phyloP scores from a whole-genome alignment of 1,140 invertebrate species.

The Drosophila sechellia region DNA sequence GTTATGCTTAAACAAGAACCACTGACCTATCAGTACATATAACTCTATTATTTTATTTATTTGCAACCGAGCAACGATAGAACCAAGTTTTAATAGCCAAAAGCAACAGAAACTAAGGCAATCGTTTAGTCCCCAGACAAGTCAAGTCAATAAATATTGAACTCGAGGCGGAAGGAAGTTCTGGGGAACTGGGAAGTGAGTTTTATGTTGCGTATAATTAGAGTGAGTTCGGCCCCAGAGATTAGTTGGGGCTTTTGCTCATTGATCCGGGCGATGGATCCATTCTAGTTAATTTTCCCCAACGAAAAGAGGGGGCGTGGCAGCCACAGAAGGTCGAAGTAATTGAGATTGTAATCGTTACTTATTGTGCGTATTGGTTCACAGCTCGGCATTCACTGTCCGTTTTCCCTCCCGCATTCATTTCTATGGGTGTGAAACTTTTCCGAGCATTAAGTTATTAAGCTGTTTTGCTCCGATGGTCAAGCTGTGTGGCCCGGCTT shows the following conservation, averaged over 20 bases:
- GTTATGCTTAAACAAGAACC: neutral
- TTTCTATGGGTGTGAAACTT: slow-evolving; percentile 61
- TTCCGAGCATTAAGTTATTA: slow-evolving; percentile 76
- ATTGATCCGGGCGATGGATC: slow-evolving; percentile 20
- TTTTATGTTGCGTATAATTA: slow-evolving; percentile 83
- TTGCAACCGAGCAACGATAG: neutral
- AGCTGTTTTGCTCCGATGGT: slow-evolving; percentile 59
- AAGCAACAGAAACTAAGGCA: slow-evolving; percentile 15
- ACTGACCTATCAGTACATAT: neutral
- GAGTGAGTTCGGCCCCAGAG: slow-evolving; percentile 71
- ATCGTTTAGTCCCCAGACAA: slow-evolving; percentile 20
- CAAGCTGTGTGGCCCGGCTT: slow-evolving; percentile 27
- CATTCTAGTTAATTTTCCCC: slow-evolving; percentile 72
- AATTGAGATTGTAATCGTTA: slow-evolving; percentile 83
- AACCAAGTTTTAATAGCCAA: slow-evolving; percentile 18
- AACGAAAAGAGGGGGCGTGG: slow-evolving; percentile 22
- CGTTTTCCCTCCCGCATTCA: neutral
- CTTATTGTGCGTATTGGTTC: slow-evolving; percentile 66
- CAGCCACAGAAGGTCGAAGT: slow-evolving; percentile 55
- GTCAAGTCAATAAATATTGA: slow-evolving; percentile 56
- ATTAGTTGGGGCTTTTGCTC: slow-evolving; percentile 59
- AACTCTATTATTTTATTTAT: neutral
- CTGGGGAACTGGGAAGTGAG: slow-evolving; percentile 59
- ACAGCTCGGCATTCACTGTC: neutral
- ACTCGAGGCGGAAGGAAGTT: slow-evolving; percentile 38